Conservation (phyloP, 2,113 vertebrate species). For the Corvus moneduloides region DNA sequence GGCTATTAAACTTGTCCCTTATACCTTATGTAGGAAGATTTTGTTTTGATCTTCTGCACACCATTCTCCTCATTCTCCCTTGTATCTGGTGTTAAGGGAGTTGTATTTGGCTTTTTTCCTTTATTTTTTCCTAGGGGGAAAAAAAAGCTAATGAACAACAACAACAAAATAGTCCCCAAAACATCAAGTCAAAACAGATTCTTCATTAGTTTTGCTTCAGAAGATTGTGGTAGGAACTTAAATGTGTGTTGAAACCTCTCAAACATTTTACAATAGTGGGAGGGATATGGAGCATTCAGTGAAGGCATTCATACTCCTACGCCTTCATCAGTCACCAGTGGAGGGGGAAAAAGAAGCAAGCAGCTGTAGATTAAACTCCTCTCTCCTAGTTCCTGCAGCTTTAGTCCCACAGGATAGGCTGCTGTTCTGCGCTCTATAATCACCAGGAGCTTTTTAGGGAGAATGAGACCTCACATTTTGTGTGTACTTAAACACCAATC, state of each 20-base stretch:
- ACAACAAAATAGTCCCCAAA: background rate
- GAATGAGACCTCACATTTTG: background rate
- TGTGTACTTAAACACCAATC: background rate
- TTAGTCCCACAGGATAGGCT: background rate
- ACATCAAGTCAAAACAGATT: background rate
- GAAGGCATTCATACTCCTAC: background rate
- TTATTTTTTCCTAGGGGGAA: background rate
- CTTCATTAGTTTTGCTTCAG: background rate
- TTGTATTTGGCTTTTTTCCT: background rate
- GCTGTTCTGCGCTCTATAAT: rapidly evolving
- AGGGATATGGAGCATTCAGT: background rate
- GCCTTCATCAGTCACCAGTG: background rate
- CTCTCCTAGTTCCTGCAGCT: background rate
- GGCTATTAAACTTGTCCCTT: background rate
- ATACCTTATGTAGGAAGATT: background rate
- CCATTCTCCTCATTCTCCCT: background rate
- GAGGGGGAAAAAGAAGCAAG: background rate
- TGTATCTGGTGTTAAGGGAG: background rate
- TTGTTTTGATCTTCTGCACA: background rate
- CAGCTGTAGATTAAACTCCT: background rate
- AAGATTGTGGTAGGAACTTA: background rate
- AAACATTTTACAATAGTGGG: background rate
- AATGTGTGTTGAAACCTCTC: background rate
- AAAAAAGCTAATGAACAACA: background rate
- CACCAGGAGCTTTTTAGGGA: background rate